Evolutionary conservation across 2,888 invertebrate genomes (phyloP), one percentile per base, ranked within the genome.

Genomic region (Toxonevra muliebris): DNA sequence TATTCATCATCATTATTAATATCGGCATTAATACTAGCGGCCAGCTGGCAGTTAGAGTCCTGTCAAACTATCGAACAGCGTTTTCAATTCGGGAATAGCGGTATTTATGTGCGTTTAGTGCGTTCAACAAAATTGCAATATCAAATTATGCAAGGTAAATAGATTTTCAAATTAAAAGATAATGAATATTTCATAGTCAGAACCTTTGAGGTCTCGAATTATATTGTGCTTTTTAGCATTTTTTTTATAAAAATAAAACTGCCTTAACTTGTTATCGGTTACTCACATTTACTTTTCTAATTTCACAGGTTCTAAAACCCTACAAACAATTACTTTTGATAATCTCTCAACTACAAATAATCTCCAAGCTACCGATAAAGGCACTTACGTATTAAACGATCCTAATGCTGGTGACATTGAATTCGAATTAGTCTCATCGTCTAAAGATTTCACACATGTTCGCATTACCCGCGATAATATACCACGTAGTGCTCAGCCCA

Each of bases 241-340:
- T n/a, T n/a, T n/a, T n/a, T n/a, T n/a, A n/a, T n/a, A n/a, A n/a
- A n/a, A n/a, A n/a, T n/a, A n/a, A n/a, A n/a, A n/a, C n/a, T n/a
- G n/a, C n/a, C n/a, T n/a, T n/a, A n/a, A n/a, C n/a, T n/a, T n/a
- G n/a, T n/a, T n/a, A n/a, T n/a, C n/a, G n/a, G n/a, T n/a, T n/a
- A n/a, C n/a, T n/a, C n/a, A n/a, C n/a, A n/a, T 12, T 20, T 19
- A 20, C 7, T n/a, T 13, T 30, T 41, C 12, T 3, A 19, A 42
- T 20, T 59, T 42, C 9, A 41, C 30, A 78, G 78, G 77, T 15
- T 76, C 76, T 11, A 59, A 66, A 2, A 71, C 59, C 7, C 61
- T 83, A 30, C 82, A 83, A 64, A 77, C 76, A 1, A 71, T 83
- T 12, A 78, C 80, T 42, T 76, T 83, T 61, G 81, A 82, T 66